Conservation (phyloP, 2,888 invertebrate genomes). For the Philereme transversata region DNA sequence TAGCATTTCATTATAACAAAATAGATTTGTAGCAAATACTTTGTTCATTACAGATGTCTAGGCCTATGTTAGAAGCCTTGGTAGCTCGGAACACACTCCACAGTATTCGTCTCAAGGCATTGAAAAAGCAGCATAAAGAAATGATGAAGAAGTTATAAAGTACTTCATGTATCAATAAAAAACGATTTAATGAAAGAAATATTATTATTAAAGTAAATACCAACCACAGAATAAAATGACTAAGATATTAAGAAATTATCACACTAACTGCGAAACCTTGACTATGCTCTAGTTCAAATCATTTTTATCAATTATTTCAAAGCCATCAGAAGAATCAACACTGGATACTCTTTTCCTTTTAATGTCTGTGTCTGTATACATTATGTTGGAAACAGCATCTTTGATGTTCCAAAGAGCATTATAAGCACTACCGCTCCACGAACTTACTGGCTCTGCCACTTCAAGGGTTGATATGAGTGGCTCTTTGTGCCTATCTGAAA, state of each 20-base stretch:
- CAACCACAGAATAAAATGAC: slow-evolving; percentile 24
- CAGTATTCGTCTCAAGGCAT: slow-evolving; percentile 67
- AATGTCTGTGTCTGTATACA: slow-evolving; percentile 56
- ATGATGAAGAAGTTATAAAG: slow-evolving; percentile 74
- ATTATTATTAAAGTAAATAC: slow-evolving; percentile 37
- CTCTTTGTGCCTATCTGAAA: slow-evolving; percentile 66
- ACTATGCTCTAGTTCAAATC: slow-evolving; percentile 58
- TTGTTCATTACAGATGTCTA: slow-evolving; percentile 68
- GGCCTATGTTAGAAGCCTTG: slow-evolving; percentile 78
- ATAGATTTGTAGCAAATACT: too few relatives aligned
- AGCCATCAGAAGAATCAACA: slow-evolving; percentile 76
- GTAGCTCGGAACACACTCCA: slow-evolving; percentile 74
- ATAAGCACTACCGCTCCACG: slow-evolving; percentile 71
- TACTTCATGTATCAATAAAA: slow-evolving; percentile 52
- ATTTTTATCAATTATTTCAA: slow-evolving; percentile 77
- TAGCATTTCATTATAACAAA: too few relatives aligned
- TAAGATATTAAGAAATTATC: slow-evolving; percentile 25
- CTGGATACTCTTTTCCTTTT: slow-evolving; percentile 67
- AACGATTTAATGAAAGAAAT: slow-evolving; percentile 25
- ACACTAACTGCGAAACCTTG: slow-evolving; percentile 26
- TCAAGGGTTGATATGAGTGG: slow-evolving; percentile 63
- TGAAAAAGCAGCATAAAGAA: slow-evolving; percentile 76
- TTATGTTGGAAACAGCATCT: slow-evolving; percentile 66
- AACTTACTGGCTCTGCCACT: slow-evolving; percentile 54
- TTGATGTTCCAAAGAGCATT: slow-evolving; percentile 68